phyloP scores from a whole-genome alignment of 1,140 invertebrate species.

The Drosophila chauvacae region DNA sequence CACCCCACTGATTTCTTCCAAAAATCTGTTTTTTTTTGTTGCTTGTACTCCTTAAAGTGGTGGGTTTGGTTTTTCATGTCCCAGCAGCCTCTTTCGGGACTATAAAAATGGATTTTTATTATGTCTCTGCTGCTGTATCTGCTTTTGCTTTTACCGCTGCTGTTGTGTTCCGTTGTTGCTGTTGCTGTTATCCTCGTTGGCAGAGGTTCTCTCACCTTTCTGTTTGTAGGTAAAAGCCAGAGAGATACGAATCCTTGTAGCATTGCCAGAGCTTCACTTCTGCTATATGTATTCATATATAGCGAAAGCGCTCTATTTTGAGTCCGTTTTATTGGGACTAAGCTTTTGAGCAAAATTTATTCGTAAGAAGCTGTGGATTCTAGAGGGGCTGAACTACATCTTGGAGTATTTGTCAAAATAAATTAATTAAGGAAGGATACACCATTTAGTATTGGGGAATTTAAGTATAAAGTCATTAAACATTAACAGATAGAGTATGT shows the following conservation, averaged over 20 bases:
- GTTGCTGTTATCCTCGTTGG: constrained; percentile 59
- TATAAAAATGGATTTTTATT: constrained; percentile 82
- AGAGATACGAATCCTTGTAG: constrained; percentile 22
- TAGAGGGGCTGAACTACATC: constrained; percentile 7
- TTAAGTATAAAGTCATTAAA: neutral
- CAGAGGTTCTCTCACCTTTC: constrained; percentile 66
- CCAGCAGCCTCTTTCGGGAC: constrained; percentile 55
- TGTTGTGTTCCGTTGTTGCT: constrained; percentile 23
- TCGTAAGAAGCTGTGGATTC: constrained; percentile 7
- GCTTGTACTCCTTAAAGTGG: constrained; percentile 1
- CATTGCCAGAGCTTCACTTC: constrained; percentile 42
- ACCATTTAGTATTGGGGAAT: no score
- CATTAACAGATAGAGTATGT: neutral
- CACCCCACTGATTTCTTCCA: constrained; percentile 30
- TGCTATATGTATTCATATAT: neutral
- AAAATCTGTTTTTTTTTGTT: constrained; percentile 57
- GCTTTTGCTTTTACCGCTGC: constrained; percentile 34
- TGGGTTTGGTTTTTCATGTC: constrained; percentile 60
- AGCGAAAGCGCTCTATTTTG: constrained; percentile 16
- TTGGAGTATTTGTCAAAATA: constrained; percentile 4
- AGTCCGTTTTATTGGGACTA: constrained; percentile 9
- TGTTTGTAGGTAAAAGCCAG: constrained; percentile 28
- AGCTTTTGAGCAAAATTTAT: constrained; percentile 65
- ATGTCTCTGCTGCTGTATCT: constrained; percentile 49
- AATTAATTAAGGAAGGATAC: neutral